Percentiles rank a stretch among this genome's conserved stretches.
Evolutionary conservation across 2,888 invertebrate species (phyloP).

Genomic region (Agonum fuliginosum): DNA sequence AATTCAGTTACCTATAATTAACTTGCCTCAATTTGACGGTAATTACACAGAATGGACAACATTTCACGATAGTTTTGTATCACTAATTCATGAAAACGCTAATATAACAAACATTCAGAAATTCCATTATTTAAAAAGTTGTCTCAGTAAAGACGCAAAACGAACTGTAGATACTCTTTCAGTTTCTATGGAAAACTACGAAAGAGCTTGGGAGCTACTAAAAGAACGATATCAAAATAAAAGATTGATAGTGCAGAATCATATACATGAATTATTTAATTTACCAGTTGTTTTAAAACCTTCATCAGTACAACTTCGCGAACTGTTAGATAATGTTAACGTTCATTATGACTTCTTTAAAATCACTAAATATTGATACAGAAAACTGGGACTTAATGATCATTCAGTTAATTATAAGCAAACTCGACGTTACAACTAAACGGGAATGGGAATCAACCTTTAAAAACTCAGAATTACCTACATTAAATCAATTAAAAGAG

Average conservation of each 20-base stretch:
- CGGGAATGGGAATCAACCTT: constrained; percentile 49
- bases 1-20: constrained; percentile 20
- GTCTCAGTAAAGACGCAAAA: constrained; percentile 42
- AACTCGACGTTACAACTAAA: constrained; percentile 51
- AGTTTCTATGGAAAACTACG: not conserved
- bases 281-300: not conserved
- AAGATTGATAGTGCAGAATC: constrained; percentile 5
- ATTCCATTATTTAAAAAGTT: constrained; percentile 25
- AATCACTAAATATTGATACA: not conserved
- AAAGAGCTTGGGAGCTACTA: not conserved
- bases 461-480: constrained; percentile 15
- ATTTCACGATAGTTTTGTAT: constrained; percentile 43
- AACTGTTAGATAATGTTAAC: not conserved
- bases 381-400: constrained; percentile 1
- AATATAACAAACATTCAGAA: not conserved
- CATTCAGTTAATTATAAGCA: not conserved
- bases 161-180: not conserved
- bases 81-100: not conserved
- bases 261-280: constrained; percentile 12
- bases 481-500: constrained; percentile 43
- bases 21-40: constrained; percentile 46
- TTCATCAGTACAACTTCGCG: not conserved
- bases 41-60: constrained; percentile 44
- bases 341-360: not conserved
- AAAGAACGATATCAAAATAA: not conserved